These are phyloP conservation scores for Anoplolepis gracilipes DNA, from an alignment of 1,140 invertebrate species.

Conservation along the genomic window DNA sequence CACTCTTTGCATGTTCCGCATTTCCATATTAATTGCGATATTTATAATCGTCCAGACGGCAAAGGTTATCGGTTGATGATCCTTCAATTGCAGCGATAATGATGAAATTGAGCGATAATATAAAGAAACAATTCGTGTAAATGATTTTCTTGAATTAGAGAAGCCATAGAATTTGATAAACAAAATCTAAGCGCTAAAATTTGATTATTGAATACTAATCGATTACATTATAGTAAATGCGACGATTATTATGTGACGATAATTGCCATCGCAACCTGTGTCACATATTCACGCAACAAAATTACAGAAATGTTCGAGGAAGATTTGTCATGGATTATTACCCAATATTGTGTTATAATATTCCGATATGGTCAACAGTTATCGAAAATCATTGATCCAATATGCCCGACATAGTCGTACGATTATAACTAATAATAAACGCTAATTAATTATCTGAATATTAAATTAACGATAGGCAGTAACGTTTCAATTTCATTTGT, in stretches of 20 bases:
- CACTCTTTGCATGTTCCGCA: background rate
- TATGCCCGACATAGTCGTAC: background rate
- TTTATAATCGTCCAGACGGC: slow-evolving; percentile 22
- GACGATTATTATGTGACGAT: background rate
- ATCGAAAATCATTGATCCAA: background rate
- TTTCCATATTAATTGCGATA: slow-evolving; percentile 22
- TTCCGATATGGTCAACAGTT: background rate
- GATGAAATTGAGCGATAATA: background rate
- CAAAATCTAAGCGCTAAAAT: too few species aligned
- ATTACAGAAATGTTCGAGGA: background rate
- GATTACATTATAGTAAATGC: background rate
- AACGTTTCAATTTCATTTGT: slow-evolving; percentile 4
- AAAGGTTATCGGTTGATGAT: background rate
- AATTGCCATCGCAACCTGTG: background rate
- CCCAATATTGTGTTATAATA: background rate
- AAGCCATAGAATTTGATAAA: too few species aligned
- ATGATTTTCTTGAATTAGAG: too few species aligned
- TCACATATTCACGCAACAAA: background rate
- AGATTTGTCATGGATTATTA: background rate
- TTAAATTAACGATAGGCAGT: background rate
- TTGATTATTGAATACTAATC: too few species aligned
- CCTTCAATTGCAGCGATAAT: background rate
- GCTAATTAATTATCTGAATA: background rate
- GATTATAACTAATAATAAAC: background rate
- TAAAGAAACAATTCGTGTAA: background rate